phyloP scores from a whole-genome alignment of 2,797 vertebrate genomes.

The Malacoctenus gilli region DNA sequence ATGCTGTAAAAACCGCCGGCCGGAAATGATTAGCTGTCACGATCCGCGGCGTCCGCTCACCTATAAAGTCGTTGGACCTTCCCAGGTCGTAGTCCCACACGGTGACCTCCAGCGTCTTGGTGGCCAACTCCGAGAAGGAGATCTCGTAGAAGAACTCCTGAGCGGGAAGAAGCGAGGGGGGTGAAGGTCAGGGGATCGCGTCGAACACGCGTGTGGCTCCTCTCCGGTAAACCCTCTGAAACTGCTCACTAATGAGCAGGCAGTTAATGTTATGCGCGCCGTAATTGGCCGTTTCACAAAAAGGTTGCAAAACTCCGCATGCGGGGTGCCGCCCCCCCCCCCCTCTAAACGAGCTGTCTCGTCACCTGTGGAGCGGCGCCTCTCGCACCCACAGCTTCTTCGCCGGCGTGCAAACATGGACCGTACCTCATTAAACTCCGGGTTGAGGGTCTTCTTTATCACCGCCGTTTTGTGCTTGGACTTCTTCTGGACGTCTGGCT shows the following conservation, averaged over 20 bases:
- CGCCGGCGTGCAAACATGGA: too few relatives aligned
- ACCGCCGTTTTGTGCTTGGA: slow-evolving; percentile 93
- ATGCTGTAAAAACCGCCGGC: background rate
- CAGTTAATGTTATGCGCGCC: slow-evolving; percentile 1
- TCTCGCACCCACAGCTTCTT: too few relatives aligned
- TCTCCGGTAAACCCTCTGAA: background rate
- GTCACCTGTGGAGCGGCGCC: too few relatives aligned
- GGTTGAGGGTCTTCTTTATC: slow-evolving; percentile 93
- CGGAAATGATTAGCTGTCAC: background rate
- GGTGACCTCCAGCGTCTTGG: slow-evolving; percentile 89
- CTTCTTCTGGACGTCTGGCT: slow-evolving; percentile 91
- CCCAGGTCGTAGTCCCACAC: slow-evolving; percentile 93
- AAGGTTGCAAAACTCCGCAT: slow-evolving; percentile 7
- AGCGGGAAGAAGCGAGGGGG: slow-evolving; percentile 1
- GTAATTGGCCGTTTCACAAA: slow-evolving; percentile 39
- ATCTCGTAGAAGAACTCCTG: slow-evolving; percentile 93
- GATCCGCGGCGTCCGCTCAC: slow-evolving; percentile 67
- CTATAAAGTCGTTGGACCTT: slow-evolving; percentile 90
- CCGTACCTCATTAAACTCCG: slow-evolving; percentile 91
- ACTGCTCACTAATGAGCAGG: slow-evolving; percentile 38
- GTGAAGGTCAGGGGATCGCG: slow-evolving; percentile 32
- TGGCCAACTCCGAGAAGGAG: slow-evolving; percentile 82
- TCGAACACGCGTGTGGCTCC: background rate
- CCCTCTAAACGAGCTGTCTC: slow-evolving; percentile 40
- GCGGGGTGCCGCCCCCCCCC: too few relatives aligned